Evolutionary conservation across 2,113 vertebrate genomes (phyloP).

Genomic region (Romanogobio albipinnatus): DNA sequence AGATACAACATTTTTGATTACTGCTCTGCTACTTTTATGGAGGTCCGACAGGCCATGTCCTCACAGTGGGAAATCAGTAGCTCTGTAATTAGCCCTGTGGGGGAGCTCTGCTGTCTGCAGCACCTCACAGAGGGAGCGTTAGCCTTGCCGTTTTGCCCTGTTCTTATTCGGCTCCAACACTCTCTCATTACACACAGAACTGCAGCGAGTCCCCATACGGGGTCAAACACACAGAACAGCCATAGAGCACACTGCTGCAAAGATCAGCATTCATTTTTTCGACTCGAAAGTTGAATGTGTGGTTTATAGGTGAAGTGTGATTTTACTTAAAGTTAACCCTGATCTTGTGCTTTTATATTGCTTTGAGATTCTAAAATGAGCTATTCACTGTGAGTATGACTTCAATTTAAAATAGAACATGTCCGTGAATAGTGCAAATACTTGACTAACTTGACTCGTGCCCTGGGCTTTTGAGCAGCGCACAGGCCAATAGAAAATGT

Average conservation of each 20-base stretch:
- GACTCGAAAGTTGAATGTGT: constrained; percentile 8
- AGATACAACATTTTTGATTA: constrained; percentile 22
- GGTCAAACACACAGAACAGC: constrained; percentile 37
- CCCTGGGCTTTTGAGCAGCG: constrained; percentile 19
- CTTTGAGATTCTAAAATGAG: constrained; percentile 28
- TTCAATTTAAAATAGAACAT: constrained; percentile 37
- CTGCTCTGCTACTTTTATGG: constrained; percentile 10
- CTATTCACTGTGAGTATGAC: constrained; percentile 43
- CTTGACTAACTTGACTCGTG: constrained; percentile 41
- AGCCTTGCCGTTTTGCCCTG: constrained; percentile 37
- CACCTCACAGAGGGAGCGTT: constrained; percentile 31
- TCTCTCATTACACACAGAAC: neutral
- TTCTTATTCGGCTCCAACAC: constrained; percentile 18
- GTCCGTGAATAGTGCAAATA: constrained; percentile 45
- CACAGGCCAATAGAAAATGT: constrained; percentile 31
- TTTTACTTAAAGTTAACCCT: constrained; percentile 47
- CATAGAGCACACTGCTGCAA: neutral
- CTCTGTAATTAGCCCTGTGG: constrained; percentile 61
- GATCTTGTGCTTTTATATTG: constrained; percentile 40
- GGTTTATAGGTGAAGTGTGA: constrained; percentile 39
- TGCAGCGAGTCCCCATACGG: neutral
- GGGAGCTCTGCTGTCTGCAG: constrained; percentile 43
- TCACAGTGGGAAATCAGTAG: constrained; percentile 36
- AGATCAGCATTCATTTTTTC: neutral
- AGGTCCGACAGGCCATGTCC: constrained; percentile 10